Evolutionary conservation across 2,797 vertebrate genomes (phyloP).

Genomic region (Diceros bicornis): DNA sequence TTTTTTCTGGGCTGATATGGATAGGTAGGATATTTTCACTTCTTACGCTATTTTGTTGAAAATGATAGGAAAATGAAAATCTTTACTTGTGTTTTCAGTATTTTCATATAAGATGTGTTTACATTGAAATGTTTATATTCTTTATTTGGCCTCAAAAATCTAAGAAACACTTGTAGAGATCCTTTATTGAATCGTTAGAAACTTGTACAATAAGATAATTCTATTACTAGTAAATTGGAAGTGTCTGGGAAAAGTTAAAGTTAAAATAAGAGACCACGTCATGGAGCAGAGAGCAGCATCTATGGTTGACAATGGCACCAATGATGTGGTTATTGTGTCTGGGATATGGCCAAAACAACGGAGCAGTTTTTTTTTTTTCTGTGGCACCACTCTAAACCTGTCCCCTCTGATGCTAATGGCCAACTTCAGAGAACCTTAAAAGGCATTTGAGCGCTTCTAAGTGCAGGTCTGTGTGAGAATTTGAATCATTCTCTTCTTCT

Average conservation of each 20-base stretch:
- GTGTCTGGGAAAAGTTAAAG: neutral
- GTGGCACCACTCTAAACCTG: neutral
- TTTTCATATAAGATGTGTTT: neutral
- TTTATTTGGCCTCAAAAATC: conserved; percentile 17
- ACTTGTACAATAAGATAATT: neutral
- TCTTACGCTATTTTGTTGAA: neutral
- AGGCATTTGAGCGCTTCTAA: neutral
- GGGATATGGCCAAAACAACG: neutral
- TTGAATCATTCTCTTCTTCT: neutral
- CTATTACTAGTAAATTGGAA: neutral
- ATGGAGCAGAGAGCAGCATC: neutral
- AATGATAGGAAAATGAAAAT: neutral
- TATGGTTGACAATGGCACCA: too few species aligned
- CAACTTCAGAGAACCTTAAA: neutral
- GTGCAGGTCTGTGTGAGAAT: neutral
- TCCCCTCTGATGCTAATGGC: neutral
- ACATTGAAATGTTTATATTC: neutral
- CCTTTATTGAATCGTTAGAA: neutral
- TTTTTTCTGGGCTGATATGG: neutral
- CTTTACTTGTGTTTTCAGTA: neutral
- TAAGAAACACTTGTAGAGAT: neutral
- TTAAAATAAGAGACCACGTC: neutral
- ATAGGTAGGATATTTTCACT: neutral
- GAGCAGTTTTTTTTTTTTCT: rapidly evolving
- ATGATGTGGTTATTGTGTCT: neutral